Conservation (phyloP, 1,140 invertebrate genomes). For the Drosophila cardini region DNA sequence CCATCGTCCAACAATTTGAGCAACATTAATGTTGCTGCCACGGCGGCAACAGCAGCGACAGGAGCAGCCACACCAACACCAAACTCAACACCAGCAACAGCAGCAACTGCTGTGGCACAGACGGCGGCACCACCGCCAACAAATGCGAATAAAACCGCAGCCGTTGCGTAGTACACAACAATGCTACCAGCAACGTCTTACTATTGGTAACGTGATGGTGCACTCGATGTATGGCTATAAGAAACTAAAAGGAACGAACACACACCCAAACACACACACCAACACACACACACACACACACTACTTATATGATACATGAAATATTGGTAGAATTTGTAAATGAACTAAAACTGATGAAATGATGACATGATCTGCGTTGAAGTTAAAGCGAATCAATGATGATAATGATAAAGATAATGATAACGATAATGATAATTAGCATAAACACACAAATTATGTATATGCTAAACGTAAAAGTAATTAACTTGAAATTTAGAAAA, state of each 20-base stretch:
- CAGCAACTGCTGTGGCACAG: slow-evolving; percentile 49
- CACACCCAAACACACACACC: slow-evolving; percentile 12
- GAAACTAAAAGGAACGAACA: slow-evolving; percentile 23
- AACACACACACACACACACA: background rate
- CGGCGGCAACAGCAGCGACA: slow-evolving; percentile 12
- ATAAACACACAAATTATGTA: slow-evolving; percentile 13
- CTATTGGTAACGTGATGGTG: slow-evolving; percentile 59
- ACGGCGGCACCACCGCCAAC: slow-evolving; percentile 68
- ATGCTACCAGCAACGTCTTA: slow-evolving; percentile 74
- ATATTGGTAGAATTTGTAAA: slow-evolving; percentile 43
- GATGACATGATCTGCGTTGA: slow-evolving; percentile 28
- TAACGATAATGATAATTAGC: slow-evolving; percentile 20
- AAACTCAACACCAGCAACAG: slow-evolving; percentile 33
- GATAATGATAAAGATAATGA: slow-evolving; percentile 19
- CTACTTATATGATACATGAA: slow-evolving; percentile 1
- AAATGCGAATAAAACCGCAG: slow-evolving; percentile 78
- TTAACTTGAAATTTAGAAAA: slow-evolving; percentile 27
- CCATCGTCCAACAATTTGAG: slow-evolving; percentile 26
- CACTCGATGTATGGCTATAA: slow-evolving; percentile 9
- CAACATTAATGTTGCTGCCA: slow-evolving; percentile 43
- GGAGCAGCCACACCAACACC: slow-evolving; percentile 29
- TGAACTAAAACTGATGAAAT: slow-evolving; percentile 48
- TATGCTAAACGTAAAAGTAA: slow-evolving; percentile 31
- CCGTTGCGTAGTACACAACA: slow-evolving; percentile 84
- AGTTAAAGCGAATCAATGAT: slow-evolving; percentile 16